Base-by-base conservation (phyloP, 92 coral and sea anemone species). In the Isaurus tuberculatus region DNA sequence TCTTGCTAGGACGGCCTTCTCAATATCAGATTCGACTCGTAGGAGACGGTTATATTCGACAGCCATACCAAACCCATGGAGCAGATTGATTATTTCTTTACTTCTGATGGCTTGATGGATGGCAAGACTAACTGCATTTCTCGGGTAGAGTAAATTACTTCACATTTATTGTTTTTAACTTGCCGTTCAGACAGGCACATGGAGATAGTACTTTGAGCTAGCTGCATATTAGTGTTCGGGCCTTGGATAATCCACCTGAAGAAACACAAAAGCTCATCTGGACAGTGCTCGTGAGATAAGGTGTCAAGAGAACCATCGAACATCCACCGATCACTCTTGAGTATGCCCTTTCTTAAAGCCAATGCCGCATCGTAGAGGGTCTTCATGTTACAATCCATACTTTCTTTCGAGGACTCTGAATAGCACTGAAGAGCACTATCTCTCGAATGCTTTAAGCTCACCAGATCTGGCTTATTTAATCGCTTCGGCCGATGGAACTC, bases 201-300 rank as follows among this genome's bases (percentile, higher is more conserved):
- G 15, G 91, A 79, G 33, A 88, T 81, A 46, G 89, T 84, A 49
- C 70, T 85, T 53, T 89, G 89, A 8, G 83, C 19, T 34, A 89
- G 81, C 29, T 48, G 65, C 81, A 84, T 79, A 14, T 10, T 48
- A 8, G 57, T 48, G 17, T 48, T 91, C 8, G 91, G 91, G 42
- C 94, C 94, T 84, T 87, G 84, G 32, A 91, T 87, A 10, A 87
- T 32, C 91, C 94, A 91, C 9, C 86, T 33, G 61, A 79, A 85
- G 46, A 89, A 89, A 43, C 79, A 77, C 14, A 0, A 36, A 11
- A 91, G 91, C 17, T 91, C 94, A 19, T 46, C 80, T 7, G 89
- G 88, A 16, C 64, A 71, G 32, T 87, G 63, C 0, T 91, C 75
- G 0, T 67, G 8, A 1, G 79, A 13, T 37, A 70, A 14, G 26